Evolutionary conservation across 2,797 vertebrate genomes (phyloP), one percentile per base, ranked within the genome.

Genomic region (Pangasius djambal): DNA sequence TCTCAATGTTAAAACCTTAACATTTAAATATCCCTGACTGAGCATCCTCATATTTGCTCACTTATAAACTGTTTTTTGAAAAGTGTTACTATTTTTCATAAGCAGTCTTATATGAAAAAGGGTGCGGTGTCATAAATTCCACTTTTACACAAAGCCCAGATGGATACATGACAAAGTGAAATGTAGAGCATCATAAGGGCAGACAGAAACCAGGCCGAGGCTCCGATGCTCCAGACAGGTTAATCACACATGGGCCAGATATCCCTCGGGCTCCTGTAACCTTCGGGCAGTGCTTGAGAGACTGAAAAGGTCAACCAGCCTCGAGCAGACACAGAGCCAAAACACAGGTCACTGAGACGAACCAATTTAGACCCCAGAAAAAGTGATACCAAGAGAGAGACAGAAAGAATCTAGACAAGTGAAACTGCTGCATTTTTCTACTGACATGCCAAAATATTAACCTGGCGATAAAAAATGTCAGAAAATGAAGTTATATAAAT

Each of bases 271-370:
- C n/a, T 69, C 44, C 63, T 69, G 18, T 85, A 85, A 85, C 63
- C 83, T 69, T 63, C 8, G 48, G 65, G 83, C 59, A 69, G 44
- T 1, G 10, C 44, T 31, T n/a, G 28, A 52, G 61, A 85, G 63
- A n/a, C 52, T 72, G 84, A 88, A 92, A 92, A 93, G 90, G 92
- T 93, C 92, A 92, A 57, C 50, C 83, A 89, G 83, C 75, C 87
- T 77, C 69, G 15, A 84, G 69, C n/a, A 40, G 72, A 83, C 74
- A 85, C 2, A 31, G 59, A 65, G 81, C 37, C 50, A 67, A 89
- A 69, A 78, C 86, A 90, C 87, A 87, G n/a, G 74, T 84, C 69
- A 87, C 87, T 86, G 52, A 86, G 63, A 70, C 67, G n/a, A 67
- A 40, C 50, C 31, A 87, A 81, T 69, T 87, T 87, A 79, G 34